Percentiles rank a stretch among this genome's conserved stretches.
Evolutionary conservation across 2,797 vertebrate species (phyloP).

Genomic region (Apogon hyalosoma): DNA sequence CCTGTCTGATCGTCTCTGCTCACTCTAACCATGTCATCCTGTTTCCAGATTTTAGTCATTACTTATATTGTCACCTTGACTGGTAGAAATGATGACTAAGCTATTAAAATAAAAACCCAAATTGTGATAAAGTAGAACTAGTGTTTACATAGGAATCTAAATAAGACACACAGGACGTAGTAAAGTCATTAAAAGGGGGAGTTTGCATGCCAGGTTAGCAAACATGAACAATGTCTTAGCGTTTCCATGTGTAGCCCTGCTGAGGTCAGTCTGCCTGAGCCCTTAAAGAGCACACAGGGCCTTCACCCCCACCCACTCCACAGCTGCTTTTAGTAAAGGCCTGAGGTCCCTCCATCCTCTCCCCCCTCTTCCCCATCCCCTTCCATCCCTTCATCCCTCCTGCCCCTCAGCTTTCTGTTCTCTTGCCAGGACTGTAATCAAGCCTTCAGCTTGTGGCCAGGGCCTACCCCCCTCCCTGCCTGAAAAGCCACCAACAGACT

Average conservation of each 20-base stretch:
- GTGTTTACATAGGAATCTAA: conserved; percentile 22
- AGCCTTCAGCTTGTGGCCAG: conserved; percentile 82
- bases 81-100: conserved; percentile 11
- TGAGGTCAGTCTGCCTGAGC: conserved; percentile 73
- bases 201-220: conserved; percentile 36
- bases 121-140: conserved; percentile 23
- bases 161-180: conserved; percentile 26
- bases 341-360: conserved; percentile 71
- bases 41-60: conserved; percentile 20
- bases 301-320: conserved; percentile 70
- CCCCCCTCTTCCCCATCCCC: conserved; percentile 62
- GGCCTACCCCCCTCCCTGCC: conserved; percentile 54
- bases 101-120: conserved; percentile 11
- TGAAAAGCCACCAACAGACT: conserved; percentile 83
- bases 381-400: conserved; percentile 68
- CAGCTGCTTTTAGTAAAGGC: conserved; percentile 84
- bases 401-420: conserved; percentile 81
- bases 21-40: not conserved
- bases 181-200: conserved; percentile 23
- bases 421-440: conserved; percentile 84
- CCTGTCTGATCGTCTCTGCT: conserved; percentile 11
- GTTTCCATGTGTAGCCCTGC: conserved; percentile 58
- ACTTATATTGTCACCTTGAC: conserved; percentile 4
- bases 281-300: conserved; percentile 70
- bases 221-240: conserved; percentile 44